Percentiles rank a stretch among this genome's conserved stretches.
These are phyloP conservation scores for Trichonephila inaurata DNA, from an alignment of 1,140 invertebrate genomes.

Conservation along the genomic window DNA sequence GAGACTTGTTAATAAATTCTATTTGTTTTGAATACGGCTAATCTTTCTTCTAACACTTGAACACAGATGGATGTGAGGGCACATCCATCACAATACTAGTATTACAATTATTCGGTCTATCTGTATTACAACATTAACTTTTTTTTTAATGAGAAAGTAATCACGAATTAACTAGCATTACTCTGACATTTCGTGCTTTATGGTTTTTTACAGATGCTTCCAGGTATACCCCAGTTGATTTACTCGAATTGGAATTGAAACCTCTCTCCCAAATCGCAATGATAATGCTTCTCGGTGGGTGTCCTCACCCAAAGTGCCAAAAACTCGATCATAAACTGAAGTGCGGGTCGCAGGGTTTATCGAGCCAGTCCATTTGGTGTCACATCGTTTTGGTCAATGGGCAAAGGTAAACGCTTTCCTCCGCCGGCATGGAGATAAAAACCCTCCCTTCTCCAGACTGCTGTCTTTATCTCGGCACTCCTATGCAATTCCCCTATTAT, in stretches of 20 bases:
- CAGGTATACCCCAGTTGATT: neutral
- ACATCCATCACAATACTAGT: no score
- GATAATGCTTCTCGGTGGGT: neutral
- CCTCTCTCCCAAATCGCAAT: neutral
- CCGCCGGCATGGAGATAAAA: neutral
- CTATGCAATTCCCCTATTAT: constrained; percentile 16
- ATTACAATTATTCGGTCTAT: no score
- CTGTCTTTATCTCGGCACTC: constrained; percentile 30
- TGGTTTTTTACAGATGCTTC: no score
- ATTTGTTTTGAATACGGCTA: no score
- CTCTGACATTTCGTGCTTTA: neutral
- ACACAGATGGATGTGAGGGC: no score
- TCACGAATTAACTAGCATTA: no score
- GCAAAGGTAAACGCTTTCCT: constrained; percentile 26
- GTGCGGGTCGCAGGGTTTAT: constrained; percentile 25
- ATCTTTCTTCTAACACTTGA: no score
- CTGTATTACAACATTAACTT: no score
- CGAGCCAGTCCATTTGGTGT: constrained; percentile 53
- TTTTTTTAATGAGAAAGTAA: no score
- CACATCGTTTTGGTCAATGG: constrained; percentile 63
- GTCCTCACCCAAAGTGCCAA: neutral
- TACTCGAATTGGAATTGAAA: neutral
- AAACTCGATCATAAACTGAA: neutral
- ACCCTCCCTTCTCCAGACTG: neutral
- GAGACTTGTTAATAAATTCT: no score